These are phyloP conservation scores for Gopherus evgoodei DNA, from an alignment of 2,113 vertebrate species.

Conservation along the genomic window DNA sequence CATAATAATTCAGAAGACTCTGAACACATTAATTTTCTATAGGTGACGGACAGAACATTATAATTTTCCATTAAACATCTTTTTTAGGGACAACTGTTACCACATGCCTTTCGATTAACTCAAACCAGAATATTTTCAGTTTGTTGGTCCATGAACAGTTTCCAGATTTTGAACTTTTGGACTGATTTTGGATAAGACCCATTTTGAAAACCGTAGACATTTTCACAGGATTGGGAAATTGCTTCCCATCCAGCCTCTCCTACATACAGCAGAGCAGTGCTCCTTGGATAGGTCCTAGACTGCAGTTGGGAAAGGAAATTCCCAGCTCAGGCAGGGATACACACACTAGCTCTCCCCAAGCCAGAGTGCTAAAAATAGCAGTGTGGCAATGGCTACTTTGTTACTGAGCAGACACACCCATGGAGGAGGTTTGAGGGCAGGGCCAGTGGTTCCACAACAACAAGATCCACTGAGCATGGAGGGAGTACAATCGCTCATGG, in stretches of 20 bases:
- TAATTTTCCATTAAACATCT: constrained; percentile 56
- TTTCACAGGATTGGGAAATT: neutral
- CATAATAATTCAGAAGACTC: constrained; percentile 28
- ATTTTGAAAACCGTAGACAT: neutral
- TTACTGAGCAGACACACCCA: no score
- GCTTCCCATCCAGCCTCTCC: neutral
- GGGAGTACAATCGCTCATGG: neutral
- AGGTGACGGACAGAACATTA: neutral
- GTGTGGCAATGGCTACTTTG: no score
- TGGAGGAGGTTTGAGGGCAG: neutral
- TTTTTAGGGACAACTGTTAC: neutral
- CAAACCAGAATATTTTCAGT: neutral
- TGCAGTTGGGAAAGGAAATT: neutral
- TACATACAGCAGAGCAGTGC: neutral
- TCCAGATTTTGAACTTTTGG: neutral
- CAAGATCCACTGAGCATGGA: neutral
- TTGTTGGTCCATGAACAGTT: neutral
- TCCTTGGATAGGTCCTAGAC: neutral
- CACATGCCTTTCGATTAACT: neutral
- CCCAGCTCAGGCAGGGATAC: neutral
- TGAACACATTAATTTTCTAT: constrained; percentile 54
- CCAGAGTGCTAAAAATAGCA: neutral
- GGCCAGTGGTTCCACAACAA: fast-evolving
- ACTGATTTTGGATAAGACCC: neutral
- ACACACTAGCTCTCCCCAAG: neutral